Base-by-base conservation (phyloP, 2,888 invertebrate genomes). In the Allacma fusca region DNA sequence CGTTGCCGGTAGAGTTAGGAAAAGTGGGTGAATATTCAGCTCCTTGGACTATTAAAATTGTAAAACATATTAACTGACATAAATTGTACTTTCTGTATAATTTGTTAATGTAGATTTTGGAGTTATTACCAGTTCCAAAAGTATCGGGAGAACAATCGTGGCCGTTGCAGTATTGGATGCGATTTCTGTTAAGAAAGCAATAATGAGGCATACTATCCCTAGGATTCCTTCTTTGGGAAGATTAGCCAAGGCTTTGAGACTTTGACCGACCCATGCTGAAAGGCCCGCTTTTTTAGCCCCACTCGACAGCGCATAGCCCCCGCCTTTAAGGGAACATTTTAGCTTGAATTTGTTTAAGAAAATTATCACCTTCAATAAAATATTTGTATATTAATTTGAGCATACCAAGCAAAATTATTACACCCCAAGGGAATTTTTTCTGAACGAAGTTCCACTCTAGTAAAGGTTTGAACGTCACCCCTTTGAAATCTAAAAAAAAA, bases 101-200 rank as follows among this genome's bases (percentile, higher is more conserved):
- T n/a, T n/a, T n/a, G n/a, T n/a, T n/a, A n/a, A n/a, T n/a, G n/a
- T n/a, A n/a, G n/a, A n/a, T n/a, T n/a, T n/a, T n/a, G n/a, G n/a
- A n/a, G n/a, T n/a, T n/a, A n/a, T n/a, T n/a, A 92, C 92, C 91
- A 93, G 91, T 86, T 94, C 92, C 1, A 92, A 92, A 73, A 95
- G 88, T 19, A 96, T 94, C 2, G 96, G 95, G 80, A 96, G 87
- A 81, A 96, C 91, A 44, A 96, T 93, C 85, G 94, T 95, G 0
- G 95, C 95, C 44, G 95, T 94, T 62, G 96, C 96, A 0, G 95
- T 94, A 86, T 97, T 97, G 40, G 94, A 93, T 0, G 95, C 94
- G 85, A 97, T 92, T 87, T 96, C 96, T 78, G 83, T 76, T 75
- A 80, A 4, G 64, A 76, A 77, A 62, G 29, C 76, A 9, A 76